phyloP scores from a whole-genome alignment of 2,113 vertebrate species.

The Atlantisia rogersi region DNA sequence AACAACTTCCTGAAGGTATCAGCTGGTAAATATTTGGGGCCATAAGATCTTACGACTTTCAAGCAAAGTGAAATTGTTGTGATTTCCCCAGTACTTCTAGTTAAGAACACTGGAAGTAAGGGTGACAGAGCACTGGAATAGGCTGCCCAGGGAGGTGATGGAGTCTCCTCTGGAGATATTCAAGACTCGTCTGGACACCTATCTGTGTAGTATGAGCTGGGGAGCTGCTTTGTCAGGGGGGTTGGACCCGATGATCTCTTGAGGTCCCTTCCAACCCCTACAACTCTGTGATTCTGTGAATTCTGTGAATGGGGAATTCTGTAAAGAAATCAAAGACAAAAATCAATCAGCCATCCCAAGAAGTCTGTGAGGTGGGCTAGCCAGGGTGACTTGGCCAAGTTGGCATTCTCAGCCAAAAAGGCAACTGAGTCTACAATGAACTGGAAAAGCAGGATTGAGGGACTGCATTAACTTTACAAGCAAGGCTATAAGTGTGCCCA shows the following conservation, averaged over 20 bases:
- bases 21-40: not conserved
- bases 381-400: not conserved
- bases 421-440: not conserved
- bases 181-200: too few species aligned
- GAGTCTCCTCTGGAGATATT: too few species aligned
- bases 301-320: not conserved
- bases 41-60: not conserved
- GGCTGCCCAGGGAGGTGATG: too few species aligned
- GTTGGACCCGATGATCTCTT: too few species aligned
- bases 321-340: not conserved
- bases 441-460: not conserved
- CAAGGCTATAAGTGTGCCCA: not conserved
- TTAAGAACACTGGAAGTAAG: not conserved
- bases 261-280: too few species aligned
- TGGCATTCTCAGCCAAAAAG: not conserved
- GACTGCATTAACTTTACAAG: rapidly evolving
- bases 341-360: not conserved
- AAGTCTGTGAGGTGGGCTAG: not conserved
- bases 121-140: too few species aligned
- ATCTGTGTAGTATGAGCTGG: too few species aligned
- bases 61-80: not conserved
- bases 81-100: not conserved
- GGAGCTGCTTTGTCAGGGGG: too few species aligned
- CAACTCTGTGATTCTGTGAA: too few species aligned
- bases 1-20: not conserved